Evolutionary conservation across 2,113 vertebrate species (phyloP).

Genomic region (Cynocephalus volans): DNA sequence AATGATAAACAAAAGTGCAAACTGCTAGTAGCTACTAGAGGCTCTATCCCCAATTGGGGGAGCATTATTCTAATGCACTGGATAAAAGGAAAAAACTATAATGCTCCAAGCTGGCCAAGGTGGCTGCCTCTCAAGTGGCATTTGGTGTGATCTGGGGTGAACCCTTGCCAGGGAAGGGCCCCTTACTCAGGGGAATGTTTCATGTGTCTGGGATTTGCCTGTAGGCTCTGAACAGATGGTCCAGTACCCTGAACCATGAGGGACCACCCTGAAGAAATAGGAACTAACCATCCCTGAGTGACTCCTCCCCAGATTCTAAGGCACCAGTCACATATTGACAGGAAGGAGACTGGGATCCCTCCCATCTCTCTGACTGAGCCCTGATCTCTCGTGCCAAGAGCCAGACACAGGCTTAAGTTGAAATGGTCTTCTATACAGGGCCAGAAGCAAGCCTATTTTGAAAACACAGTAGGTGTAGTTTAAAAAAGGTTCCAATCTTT

Average conservation of each 20-base stretch:
- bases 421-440: slow-evolving; percentile 67
- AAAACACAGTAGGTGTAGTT: slow-evolving; percentile 85
- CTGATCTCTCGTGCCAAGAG: slow-evolving; percentile 61
- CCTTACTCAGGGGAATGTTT: neutral
- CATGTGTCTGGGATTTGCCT: neutral
- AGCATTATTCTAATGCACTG: neutral
- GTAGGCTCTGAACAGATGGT: neutral
- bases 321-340: neutral
- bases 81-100: neutral
- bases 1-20: neutral
- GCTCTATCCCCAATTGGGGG: neutral
- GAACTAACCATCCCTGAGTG: neutral
- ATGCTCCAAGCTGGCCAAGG: neutral
- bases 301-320: slow-evolving; percentile 45
- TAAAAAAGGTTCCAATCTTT: slow-evolving; percentile 84
- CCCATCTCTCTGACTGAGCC: slow-evolving; percentile 42
- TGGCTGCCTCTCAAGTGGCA: neutral
- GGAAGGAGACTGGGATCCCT: slow-evolving; percentile 6
- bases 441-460: slow-evolving; percentile 80
- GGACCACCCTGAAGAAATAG: neutral
- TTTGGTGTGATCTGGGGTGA: neutral
- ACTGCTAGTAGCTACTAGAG: neutral
- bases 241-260: neutral
- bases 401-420: slow-evolving; percentile 54
- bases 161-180: neutral